These are phyloP conservation scores for Phocoena phocoena DNA, from an alignment of 2,113 vertebrate genomes.

Conservation along the genomic window DNA sequence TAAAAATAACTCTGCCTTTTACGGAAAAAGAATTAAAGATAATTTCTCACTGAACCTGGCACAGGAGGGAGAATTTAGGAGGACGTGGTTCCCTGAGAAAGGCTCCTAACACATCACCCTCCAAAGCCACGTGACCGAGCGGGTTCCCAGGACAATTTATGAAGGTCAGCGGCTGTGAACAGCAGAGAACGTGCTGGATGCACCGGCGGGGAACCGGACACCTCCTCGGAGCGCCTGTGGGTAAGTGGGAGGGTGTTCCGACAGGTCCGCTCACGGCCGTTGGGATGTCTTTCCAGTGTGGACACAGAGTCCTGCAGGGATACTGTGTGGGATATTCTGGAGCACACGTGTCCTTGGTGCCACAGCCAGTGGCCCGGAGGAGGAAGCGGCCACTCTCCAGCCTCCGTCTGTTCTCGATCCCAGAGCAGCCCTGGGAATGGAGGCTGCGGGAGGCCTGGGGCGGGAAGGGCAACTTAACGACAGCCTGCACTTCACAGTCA, in stretches of 20 bases:
- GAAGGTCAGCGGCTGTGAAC: neutral
- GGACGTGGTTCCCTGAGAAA: neutral
- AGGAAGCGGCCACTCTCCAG: neutral
- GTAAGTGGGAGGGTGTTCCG: neutral
- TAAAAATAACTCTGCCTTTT: constrained; percentile 77
- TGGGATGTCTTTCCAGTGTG: neutral
- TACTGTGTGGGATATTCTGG: neutral
- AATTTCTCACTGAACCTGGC: constrained; percentile 44
- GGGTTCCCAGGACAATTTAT: neutral
- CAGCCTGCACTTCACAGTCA: neutral
- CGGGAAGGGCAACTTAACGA: neutral
- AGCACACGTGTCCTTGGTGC: neutral
- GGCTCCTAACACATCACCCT: neutral
- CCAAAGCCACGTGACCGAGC: fast-evolving
- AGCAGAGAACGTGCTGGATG: too few relatives aligned
- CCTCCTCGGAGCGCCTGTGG: neutral
- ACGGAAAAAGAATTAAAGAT: constrained; percentile 62
- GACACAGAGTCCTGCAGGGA: constrained; percentile 10
- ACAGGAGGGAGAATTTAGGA: constrained; percentile 29
- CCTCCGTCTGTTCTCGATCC: too few relatives aligned
- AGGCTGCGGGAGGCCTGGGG: neutral
- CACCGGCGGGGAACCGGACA: fast-evolving
- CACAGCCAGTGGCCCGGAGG: neutral
- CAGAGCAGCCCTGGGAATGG: neutral
- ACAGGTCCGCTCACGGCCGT: neutral